phyloP scores from a whole-genome alignment of 2,113 vertebrate genomes.

The Pygoscelis adeliae region DNA sequence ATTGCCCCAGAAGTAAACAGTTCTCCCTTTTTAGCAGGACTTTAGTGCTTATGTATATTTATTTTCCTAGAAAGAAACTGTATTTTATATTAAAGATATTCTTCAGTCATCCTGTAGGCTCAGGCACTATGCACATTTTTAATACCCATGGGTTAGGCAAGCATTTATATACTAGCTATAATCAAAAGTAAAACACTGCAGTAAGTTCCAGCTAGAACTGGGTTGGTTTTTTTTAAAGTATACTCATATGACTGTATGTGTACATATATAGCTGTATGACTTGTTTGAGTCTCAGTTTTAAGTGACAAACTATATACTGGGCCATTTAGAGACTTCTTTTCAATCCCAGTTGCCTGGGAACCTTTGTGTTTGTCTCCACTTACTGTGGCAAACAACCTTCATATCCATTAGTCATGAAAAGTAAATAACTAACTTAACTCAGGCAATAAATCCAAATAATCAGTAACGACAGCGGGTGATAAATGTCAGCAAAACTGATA shows the following conservation, averaged over 20 bases:
- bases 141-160: not conserved
- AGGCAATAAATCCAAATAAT: slow-evolving; percentile 69
- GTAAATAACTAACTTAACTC: slow-evolving; percentile 58
- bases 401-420: slow-evolving; percentile 56
- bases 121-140: not conserved
- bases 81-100: not conserved
- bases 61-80: not conserved
- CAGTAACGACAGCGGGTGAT: slow-evolving; percentile 54
- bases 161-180: not conserved
- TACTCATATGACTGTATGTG: not conserved
- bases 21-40: not conserved
- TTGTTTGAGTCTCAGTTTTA: not conserved
- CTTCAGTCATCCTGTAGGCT: not conserved
- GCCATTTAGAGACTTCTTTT: not conserved
- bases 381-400: slow-evolving; percentile 39
- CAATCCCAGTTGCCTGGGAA: slow-evolving; percentile 36
- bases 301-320: not conserved
- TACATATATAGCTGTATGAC: not conserved
- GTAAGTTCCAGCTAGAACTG: not conserved
- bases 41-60: not conserved
- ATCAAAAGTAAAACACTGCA: not conserved
- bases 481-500: slow-evolving; percentile 52
- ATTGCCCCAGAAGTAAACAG: not conserved
- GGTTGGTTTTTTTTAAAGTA: not conserved
- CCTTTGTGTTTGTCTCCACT: not conserved